phyloP scores from a whole-genome alignment of 2,797 vertebrate species.

The Gila robusta region DNA sequence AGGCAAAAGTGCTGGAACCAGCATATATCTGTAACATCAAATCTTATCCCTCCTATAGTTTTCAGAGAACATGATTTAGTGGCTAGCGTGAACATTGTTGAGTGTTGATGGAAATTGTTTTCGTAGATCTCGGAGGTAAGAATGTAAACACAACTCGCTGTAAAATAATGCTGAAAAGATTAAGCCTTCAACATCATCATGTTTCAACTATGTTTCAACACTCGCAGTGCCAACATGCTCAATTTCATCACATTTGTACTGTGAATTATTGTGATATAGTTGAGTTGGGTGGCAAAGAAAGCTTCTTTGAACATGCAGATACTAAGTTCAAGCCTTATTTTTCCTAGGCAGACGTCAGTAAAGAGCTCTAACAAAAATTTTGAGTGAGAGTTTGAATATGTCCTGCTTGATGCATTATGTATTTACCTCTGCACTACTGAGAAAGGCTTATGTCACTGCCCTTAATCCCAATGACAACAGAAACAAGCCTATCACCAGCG shows the following conservation, averaged over 20 bases:
- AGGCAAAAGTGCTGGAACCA: not conserved
- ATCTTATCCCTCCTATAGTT: not conserved
- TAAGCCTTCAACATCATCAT: not conserved
- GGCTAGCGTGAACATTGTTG: conserved; percentile 1
- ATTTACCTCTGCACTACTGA: conserved; percentile 9
- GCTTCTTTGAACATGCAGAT: conserved; percentile 35
- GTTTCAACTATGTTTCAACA: not conserved
- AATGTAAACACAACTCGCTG: conserved; percentile 13
- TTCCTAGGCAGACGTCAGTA: not conserved
- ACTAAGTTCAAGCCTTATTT: conserved; percentile 20
- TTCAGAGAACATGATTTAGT: not conserved
- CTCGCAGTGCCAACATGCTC: not conserved
- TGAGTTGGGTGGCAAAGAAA: not conserved
- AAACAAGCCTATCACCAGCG: conserved; percentile 17
- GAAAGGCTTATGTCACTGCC: not conserved
- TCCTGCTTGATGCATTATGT: not conserved
- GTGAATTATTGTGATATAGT: not conserved
- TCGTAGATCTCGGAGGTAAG: not conserved
- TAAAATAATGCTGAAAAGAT: not conserved
- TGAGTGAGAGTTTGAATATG: not conserved
- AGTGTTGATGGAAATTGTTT: not conserved
- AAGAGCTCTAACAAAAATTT: not conserved
- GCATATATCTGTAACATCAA: not conserved
- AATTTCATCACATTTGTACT: not conserved
- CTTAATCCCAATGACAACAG: conserved; percentile 8